Conservation (phyloP, 2,888 invertebrate species). For the Andricus quercusramuli region DNA sequence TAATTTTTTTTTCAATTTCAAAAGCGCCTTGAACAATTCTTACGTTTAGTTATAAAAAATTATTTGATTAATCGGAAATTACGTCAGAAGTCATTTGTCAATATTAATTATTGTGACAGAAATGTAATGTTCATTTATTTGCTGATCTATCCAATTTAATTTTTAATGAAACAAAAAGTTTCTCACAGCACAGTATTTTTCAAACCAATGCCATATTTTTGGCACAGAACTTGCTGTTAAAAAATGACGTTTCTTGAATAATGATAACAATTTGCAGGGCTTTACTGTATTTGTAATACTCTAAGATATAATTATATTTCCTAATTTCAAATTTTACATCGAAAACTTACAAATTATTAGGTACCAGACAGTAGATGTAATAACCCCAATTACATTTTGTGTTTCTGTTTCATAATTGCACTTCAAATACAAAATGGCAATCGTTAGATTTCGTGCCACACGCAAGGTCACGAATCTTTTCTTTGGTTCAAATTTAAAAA, state of each 20-base stretch:
- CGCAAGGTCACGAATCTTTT: conserved; percentile 25
- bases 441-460: conserved; percentile 29
- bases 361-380: background rate
- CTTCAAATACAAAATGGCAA: conserved; percentile 33
- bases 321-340: background rate
- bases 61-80: no score
- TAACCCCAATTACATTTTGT: conserved; percentile 16
- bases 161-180: no score
- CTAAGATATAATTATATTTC: background rate
- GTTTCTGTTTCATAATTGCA: conserved; percentile 28
- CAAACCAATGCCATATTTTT: background rate
- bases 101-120: no score
- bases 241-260: background rate
- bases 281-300: background rate
- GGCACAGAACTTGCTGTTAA: background rate
- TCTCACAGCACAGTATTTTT: background rate
- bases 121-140: no score
- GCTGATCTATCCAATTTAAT: no score
- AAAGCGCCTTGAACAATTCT: no score
- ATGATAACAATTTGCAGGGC: background rate
- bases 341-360: conserved; percentile 1
- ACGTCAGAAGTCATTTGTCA: no score
- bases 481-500: conserved; percentile 16
- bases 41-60: no score
- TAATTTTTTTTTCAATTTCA: no score